Evolutionary conservation across 2,888 invertebrate species (phyloP).

Genomic region (Salticus scenicus): DNA sequence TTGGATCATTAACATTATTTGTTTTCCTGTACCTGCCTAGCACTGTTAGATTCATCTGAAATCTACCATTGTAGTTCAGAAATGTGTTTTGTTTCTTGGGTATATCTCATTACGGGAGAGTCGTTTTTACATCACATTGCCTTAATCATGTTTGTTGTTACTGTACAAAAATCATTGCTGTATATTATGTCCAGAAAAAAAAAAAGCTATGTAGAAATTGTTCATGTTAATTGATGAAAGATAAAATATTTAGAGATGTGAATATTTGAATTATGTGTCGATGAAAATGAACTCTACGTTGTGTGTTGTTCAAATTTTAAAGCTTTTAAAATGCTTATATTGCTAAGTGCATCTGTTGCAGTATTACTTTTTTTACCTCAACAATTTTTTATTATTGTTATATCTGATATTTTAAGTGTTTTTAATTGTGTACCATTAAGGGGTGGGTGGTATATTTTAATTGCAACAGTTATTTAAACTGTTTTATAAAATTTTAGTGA

Average conservation of each 20-base stretch:
- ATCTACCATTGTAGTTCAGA: slow-evolving; percentile 35
- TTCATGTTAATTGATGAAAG: not conserved
- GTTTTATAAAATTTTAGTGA: not conserved
- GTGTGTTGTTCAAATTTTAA: not conserved
- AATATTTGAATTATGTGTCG: not conserved
- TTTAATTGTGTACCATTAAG: not conserved
- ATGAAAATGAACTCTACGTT: not conserved
- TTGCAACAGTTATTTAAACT: not conserved
- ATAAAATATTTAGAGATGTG: not conserved
- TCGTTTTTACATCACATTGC: slow-evolving; percentile 23
- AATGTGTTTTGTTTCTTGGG: slow-evolving; percentile 32
- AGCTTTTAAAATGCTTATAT: slow-evolving; percentile 1
- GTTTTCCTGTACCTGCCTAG: slow-evolving; percentile 17
- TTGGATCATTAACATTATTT: slow-evolving; percentile 8
- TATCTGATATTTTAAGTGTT: not conserved
- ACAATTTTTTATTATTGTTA: not conserved
- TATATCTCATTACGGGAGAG: slow-evolving; percentile 12
- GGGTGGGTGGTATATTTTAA: too few species aligned
- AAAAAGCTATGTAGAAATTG: not conserved
- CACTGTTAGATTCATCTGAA: slow-evolving; percentile 16
- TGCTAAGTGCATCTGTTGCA: not conserved
- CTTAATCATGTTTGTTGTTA: slow-evolving; percentile 38
- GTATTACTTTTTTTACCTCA: slow-evolving; percentile 1
- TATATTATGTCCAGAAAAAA: slow-evolving; percentile 5
- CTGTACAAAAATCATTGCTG: slow-evolving; percentile 22